Evolutionary conservation across 2,797 vertebrate genomes (phyloP), one percentile per base, ranked within the genome.

Genomic region (Lepilemur ruficaudatus): DNA sequence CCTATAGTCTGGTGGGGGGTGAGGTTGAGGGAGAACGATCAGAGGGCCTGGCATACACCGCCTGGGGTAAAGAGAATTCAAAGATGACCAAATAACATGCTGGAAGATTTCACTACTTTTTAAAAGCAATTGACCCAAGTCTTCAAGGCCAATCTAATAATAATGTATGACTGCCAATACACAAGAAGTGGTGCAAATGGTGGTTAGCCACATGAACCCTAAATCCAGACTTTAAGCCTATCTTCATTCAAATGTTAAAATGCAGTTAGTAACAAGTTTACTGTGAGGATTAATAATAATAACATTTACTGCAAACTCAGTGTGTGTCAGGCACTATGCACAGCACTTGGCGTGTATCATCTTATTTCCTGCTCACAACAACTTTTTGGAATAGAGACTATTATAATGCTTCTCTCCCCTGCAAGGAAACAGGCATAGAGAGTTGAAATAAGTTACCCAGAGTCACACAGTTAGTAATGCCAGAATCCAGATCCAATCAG

Each of bases 51-150:
- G 67, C 63, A 70, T 61, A 17, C 32, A 76, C 28, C 61, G 79
- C 41, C 78, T 94, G 70, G 52, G 75, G 72, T 82, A 93, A 92
- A 79, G 15, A 91, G 30, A 59, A 89, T 50, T 91, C 22, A 67
- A 55, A 85, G 85, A 22, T 15, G 4, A 78, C 28, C 79, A 63
- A 89, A 93, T 76, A 79, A 48, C n/a, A 70, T 22, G 43, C 43
- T 20, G 5, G 75, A 87, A 85, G 46, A 20, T 86, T 91, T 85
- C 63, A 70, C 61, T 92, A 32, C 38, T 46, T 93, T 93, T 70
- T 43, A 92, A 95, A 72, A 93, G 18, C 81, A 70, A 28, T 8
- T 75, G 92, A 73, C 78, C 41, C 8, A 55, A 55, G 32, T 78
- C 28, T 85, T 94, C 55, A 78, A 48, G 38, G 93, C 32, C 73